phyloP scores from a whole-genome alignment of 2,888 invertebrate species.

The Tenthredo distinguenda region DNA sequence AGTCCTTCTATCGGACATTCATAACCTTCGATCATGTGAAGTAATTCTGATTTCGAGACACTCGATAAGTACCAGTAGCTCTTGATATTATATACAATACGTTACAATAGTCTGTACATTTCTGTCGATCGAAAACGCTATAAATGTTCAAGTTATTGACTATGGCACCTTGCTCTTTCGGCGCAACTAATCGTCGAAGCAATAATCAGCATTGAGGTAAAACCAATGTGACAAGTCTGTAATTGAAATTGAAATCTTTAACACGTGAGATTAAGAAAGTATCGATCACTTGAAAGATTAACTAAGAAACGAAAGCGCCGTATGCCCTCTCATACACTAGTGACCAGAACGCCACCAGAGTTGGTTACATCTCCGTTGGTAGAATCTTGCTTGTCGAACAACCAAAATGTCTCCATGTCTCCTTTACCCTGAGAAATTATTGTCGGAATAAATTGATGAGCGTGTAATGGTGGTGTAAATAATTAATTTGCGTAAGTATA shows the following conservation, averaged over 20 bases:
- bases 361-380: slow-evolving; percentile 49
- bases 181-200: background rate
- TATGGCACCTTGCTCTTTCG: background rate
- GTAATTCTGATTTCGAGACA: background rate
- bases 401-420: slow-evolving; percentile 92
- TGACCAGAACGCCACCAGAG: slow-evolving; percentile 60
- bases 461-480: slow-evolving; percentile 6
- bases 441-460: slow-evolving; percentile 52
- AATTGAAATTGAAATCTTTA: background rate
- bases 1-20: background rate
- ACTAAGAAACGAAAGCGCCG: background rate
- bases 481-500: background rate
- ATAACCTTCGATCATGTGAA: background rate
- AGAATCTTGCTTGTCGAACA: slow-evolving; percentile 79
- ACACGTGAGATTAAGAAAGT: background rate
- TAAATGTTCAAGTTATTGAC: background rate
- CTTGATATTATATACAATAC: slow-evolving; percentile 24
- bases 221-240: background rate
- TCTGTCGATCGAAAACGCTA: background rate
- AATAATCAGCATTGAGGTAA: background rate
- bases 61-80: background rate
- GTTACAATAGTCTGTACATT: slow-evolving; percentile 9
- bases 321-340: slow-evolving; percentile 59
- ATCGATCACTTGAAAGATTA: background rate
- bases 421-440: slow-evolving; percentile 87